Evolutionary conservation across 1,140 invertebrate genomes (phyloP).

Genomic region (Hyles euphorbiae): DNA sequence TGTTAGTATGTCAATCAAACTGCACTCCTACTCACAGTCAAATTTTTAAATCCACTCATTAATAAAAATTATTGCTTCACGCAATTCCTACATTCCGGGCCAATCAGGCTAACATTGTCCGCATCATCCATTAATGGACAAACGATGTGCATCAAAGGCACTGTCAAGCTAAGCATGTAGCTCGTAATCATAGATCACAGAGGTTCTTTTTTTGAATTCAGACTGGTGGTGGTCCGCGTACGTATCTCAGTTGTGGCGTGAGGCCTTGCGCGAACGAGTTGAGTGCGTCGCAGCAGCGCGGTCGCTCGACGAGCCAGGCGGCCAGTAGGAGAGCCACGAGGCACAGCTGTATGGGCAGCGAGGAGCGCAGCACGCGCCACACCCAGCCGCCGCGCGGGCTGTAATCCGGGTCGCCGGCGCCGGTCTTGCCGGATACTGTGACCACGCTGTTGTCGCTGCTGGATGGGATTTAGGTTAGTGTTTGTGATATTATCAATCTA

Average conservation of each 20-base stretch:
- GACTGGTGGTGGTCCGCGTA: slow-evolving; percentile 89
- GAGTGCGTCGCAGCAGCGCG: slow-evolving; percentile 88
- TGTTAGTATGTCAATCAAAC: slow-evolving; percentile 1
- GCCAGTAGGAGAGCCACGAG: slow-evolving; percentile 87
- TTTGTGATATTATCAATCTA: neutral
- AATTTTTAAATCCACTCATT: slow-evolving; percentile 2
- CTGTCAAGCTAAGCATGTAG: slow-evolving; percentile 6
- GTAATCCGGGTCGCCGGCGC: slow-evolving; percentile 58
- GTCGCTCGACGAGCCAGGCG: slow-evolving; percentile 87
- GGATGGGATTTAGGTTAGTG: slow-evolving; percentile 5
- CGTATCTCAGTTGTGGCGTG: slow-evolving; percentile 89
- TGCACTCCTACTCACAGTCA: too few relatives aligned
- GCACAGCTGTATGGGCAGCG: slow-evolving; percentile 88
- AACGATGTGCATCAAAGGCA: neutral
- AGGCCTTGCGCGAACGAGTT: slow-evolving; percentile 89
- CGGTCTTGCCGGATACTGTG: slow-evolving; percentile 45
- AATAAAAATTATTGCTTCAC: slow-evolving; percentile 23
- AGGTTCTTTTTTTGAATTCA: slow-evolving; percentile 63
- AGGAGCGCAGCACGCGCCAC: slow-evolving; percentile 85
- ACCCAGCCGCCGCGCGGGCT: slow-evolving; percentile 79
- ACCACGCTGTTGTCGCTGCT: slow-evolving; percentile 39
- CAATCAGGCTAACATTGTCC: too few relatives aligned
- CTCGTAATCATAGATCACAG: slow-evolving; percentile 6
- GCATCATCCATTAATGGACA: neutral
- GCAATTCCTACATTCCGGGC: slow-evolving; percentile 7